Conservation (phyloP, 1,140 invertebrate genomes). For the Archegozetes longisetosus region DNA sequence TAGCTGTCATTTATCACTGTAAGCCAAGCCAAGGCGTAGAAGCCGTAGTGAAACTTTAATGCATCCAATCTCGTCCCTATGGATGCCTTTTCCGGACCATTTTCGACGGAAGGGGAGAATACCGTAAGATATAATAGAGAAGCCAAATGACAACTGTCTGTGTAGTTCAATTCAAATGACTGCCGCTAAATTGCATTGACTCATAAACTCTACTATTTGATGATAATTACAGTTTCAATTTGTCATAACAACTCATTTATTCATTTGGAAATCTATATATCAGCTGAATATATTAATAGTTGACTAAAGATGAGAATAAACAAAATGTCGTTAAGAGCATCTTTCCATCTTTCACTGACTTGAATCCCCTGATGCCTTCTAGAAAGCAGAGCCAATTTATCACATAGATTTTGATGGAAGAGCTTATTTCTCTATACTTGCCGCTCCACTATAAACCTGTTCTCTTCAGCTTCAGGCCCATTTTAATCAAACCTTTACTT, state of each 20-base stretch:
- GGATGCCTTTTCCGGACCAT: constrained; percentile 7
- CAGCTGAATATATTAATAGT: background rate
- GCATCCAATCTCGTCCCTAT: background rate
- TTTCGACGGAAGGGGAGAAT: background rate
- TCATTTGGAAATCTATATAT: background rate
- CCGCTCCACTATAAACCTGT: background rate
- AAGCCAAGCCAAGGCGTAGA: background rate
- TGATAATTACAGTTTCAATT: background rate
- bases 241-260: background rate
- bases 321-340: constrained; percentile 4
- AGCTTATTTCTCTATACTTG: background rate
- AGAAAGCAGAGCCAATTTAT: background rate
- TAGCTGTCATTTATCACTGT: background rate
- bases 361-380: background rate
- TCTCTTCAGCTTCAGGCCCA: background rate
- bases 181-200: background rate
- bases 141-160: background rate
- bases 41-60: constrained; percentile 1
- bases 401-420: background rate
- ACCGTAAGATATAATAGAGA: background rate
- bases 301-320: background rate
- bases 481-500: background rate
- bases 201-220: background rate
- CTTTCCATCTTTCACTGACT: background rate
- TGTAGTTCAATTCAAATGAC: background rate